phyloP scores from a whole-genome alignment of 2,797 vertebrate species.

The Hybognathus amarus region DNA sequence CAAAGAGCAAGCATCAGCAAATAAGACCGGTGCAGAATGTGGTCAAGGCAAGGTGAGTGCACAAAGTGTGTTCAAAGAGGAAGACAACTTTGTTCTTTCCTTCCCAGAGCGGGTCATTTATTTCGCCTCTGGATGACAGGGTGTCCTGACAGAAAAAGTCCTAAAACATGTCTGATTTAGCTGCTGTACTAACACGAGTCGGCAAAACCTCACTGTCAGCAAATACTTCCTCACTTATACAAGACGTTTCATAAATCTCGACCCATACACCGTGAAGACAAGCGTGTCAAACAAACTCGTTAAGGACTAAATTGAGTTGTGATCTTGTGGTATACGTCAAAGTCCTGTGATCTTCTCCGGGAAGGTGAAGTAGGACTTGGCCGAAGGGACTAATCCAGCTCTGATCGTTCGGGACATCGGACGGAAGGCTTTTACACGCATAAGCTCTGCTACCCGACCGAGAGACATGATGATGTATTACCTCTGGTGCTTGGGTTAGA shows the following conservation, averaged over 20 bases:
- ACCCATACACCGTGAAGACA: conserved; percentile 26
- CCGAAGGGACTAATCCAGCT: conserved; percentile 26
- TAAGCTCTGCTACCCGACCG: conserved; percentile 44
- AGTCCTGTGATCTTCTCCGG: not conserved
- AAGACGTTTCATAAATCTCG: conserved; percentile 58
- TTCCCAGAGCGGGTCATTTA: conserved; percentile 32
- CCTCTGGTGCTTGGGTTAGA: conserved; percentile 51
- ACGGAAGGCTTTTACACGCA: conserved; percentile 42
- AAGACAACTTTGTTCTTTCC: conserved; percentile 15
- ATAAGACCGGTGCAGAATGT: not conserved
- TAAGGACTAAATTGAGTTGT: conserved; percentile 61
- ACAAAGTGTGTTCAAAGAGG: not conserved
- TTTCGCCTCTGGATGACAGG: conserved; percentile 26
- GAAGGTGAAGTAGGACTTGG: conserved; percentile 3
- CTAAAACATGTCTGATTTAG: conserved; percentile 46
- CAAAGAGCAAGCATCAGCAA: conserved; percentile 24
- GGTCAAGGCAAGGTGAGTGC: conserved; percentile 48
- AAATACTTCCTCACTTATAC: not conserved
- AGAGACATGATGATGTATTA: conserved; percentile 59
- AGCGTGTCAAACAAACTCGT: conserved; percentile 53
- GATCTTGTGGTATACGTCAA: conserved; percentile 51
- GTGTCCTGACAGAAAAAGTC: conserved; percentile 37
- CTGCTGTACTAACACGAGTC: conserved; percentile 4
- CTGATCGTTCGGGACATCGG: conserved; percentile 30
- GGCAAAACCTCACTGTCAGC: conserved; percentile 51